phyloP scores from a whole-genome alignment of 2,113 vertebrate species.

The Chelonoidis abingdonii region DNA sequence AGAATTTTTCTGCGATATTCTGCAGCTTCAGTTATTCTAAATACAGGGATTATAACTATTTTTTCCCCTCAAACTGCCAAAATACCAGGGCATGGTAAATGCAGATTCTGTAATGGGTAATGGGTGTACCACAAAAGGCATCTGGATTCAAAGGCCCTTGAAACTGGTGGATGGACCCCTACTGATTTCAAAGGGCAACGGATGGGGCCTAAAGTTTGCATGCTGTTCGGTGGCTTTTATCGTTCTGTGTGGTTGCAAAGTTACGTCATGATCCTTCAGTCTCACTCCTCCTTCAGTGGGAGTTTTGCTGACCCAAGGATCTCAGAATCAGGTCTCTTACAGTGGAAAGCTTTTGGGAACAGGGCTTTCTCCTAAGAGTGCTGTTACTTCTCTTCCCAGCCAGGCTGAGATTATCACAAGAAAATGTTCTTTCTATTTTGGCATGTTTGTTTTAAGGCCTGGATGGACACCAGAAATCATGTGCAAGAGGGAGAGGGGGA shows the following conservation, averaged over 20 bases:
- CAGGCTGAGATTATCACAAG: not conserved
- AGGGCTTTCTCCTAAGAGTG: not conserved
- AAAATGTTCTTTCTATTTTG: not conserved
- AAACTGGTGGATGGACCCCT: not conserved
- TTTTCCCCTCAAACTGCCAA: not conserved
- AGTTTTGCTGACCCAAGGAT: not conserved
- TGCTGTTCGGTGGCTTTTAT: not conserved
- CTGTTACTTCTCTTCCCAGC: not conserved
- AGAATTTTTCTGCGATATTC: not conserved
- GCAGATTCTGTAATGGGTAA: conserved; percentile 11
- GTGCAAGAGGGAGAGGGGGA: not conserved
- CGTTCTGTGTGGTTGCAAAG: not conserved
- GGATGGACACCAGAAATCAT: not conserved
- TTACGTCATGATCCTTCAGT: not conserved
- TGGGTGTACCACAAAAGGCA: not conserved
- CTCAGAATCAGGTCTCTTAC: not conserved
- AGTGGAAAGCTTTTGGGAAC: not conserved
- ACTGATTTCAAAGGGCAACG: not conserved
- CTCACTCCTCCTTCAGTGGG: not conserved
- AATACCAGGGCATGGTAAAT: not conserved
- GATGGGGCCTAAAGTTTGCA: not conserved
- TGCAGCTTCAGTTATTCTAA: not conserved
- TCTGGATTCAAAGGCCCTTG: not conserved
- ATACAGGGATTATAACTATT: not conserved
- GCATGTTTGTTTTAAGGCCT: not conserved